Conservation (phyloP, 2,888 invertebrate species). For the Sipha maydis region DNA sequence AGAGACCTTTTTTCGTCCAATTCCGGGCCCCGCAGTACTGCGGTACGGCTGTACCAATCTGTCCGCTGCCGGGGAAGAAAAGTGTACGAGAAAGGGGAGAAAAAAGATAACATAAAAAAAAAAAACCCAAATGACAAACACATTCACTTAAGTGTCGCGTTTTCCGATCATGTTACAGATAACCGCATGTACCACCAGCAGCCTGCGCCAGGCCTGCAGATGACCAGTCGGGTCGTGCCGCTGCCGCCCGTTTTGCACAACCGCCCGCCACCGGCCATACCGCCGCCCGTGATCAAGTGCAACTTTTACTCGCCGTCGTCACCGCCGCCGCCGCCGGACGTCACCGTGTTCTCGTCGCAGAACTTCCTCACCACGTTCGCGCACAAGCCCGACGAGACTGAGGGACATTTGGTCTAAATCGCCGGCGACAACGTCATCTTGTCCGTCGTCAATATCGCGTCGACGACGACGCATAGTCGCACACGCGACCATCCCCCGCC, state of each 20-base stretch:
- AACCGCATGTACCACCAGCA: constrained; percentile 60
- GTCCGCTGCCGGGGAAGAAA: too few species aligned
- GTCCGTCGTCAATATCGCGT: too few species aligned
- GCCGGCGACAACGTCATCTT: not conserved
- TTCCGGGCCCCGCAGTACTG: too few species aligned
- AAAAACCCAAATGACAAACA: too few species aligned
- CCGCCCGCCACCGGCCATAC: constrained; percentile 62
- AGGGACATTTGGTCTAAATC: constrained; percentile 66
- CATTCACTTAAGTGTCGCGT: not conserved
- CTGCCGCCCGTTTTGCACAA: constrained; percentile 66
- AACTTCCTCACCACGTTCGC: constrained; percentile 63
- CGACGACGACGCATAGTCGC: too few species aligned
- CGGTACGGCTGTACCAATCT: too few species aligned
- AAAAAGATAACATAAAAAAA: too few species aligned
- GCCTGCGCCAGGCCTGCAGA: constrained; percentile 66
- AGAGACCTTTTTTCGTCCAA: too few species aligned
- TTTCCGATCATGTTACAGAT: constrained; percentile 58
- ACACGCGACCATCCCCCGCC: too few species aligned
- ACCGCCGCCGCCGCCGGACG: constrained; percentile 65
- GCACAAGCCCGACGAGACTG: constrained; percentile 65
- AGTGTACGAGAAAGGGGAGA: too few species aligned
- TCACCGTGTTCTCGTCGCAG: constrained; percentile 63
- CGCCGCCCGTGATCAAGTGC: constrained; percentile 61
- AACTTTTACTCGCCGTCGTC: constrained; percentile 65
- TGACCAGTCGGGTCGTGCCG: constrained; percentile 75